Conservation (phyloP, 2,888 invertebrate species). For the Eilema caniola region DNA sequence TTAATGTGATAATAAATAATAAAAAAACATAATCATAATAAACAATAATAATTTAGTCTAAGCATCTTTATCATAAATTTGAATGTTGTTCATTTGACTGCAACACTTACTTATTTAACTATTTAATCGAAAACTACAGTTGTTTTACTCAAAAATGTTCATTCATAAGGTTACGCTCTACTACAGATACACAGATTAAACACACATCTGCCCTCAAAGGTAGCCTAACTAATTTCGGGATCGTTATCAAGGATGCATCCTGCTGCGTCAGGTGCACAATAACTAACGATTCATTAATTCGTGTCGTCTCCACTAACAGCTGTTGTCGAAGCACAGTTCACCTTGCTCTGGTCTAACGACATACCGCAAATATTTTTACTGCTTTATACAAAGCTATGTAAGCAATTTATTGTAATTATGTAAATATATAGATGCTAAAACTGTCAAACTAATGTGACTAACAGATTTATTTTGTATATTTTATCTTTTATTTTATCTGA, state of each 20-base stretch:
- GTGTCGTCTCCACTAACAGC: neutral
- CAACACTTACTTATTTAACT: too few species aligned
- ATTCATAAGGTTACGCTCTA: too few species aligned
- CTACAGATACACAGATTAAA: neutral
- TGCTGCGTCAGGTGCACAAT: neutral
- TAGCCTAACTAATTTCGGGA: neutral
- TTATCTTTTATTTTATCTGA: neutral
- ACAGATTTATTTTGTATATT: neutral
- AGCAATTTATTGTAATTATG: slow-evolving; percentile 1
- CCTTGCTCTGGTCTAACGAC: neutral
- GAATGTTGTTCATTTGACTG: too few species aligned
- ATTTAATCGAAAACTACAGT: too few species aligned
- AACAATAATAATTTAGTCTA: too few species aligned
- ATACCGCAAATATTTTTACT: slow-evolving; percentile 3
- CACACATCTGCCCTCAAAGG: neutral
- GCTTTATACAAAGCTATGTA: neutral
- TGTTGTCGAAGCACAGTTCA: neutral
- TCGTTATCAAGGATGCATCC: neutral
- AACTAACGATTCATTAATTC: neutral
- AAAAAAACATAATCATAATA: too few species aligned
- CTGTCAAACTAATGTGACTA: neutral
- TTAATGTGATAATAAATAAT: too few species aligned
- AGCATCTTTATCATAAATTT: too few species aligned
- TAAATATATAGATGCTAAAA: neutral
- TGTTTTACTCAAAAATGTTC: too few species aligned